Percentiles rank a stretch among this genome's conserved stretches.
phyloP scores from a whole-genome alignment of 2,113 vertebrate species.

The Pseudonaja textilis region DNA sequence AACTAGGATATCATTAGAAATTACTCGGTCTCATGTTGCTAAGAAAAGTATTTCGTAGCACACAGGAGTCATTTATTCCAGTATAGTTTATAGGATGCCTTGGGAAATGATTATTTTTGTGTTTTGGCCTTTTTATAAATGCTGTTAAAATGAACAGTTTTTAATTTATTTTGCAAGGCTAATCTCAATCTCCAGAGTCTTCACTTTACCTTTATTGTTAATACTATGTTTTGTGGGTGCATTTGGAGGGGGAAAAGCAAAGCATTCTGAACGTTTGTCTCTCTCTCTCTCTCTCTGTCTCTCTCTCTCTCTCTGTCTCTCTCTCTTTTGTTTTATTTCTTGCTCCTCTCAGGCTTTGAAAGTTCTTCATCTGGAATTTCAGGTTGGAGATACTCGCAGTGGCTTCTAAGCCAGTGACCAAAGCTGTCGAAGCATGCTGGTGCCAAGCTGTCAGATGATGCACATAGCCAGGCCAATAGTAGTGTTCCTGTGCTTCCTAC shows the following conservation, averaged over 20 bases:
- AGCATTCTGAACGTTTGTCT: slow-evolving; percentile 49
- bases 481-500: slow-evolving; percentile 83
- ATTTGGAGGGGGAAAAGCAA: not conserved
- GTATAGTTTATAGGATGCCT: not conserved
- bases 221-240: slow-evolving; percentile 20
- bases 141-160: not conserved
- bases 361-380: slow-evolving; percentile 84
- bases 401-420: slow-evolving; percentile 81
- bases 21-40: slow-evolving; percentile 31
- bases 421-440: slow-evolving; percentile 84
- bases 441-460: slow-evolving; percentile 89
- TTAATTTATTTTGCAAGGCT: not conserved
- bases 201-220: not conserved
- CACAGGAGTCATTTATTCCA: slow-evolving; percentile 6
- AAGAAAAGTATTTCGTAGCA: not conserved
- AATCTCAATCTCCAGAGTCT: not conserved
- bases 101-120: not conserved
- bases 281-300: slow-evolving; percentile 20
- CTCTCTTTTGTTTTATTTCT: slow-evolving; percentile 49
- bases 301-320: not conserved
- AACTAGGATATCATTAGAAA: slow-evolving; percentile 23
- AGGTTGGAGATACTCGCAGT: slow-evolving; percentile 77
- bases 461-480: slow-evolving; percentile 78
- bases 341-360: slow-evolving; percentile 84
- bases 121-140: not conserved